Evolutionary conservation across 2,888 invertebrate species (phyloP).

Genomic region (Sminthurides aquaticus): DNA sequence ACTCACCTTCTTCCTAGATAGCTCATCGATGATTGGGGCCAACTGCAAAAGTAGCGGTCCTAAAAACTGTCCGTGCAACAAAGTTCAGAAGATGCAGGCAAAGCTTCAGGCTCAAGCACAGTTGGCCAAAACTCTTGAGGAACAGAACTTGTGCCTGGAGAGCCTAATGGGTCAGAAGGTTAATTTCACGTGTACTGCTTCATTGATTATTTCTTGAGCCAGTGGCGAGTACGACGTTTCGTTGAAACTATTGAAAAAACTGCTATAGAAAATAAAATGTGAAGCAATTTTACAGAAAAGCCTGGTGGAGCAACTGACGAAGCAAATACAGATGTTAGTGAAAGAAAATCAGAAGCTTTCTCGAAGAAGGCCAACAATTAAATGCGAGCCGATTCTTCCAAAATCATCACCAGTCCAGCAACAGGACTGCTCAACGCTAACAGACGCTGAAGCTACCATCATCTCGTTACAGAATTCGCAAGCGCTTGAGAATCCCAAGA

Average conservation of each 20-base stretch:
- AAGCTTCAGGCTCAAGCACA: constrained; percentile 18
- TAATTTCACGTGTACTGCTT: constrained; percentile 2
- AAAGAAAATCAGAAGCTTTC: constrained; percentile 22
- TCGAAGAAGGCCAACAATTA: neutral
- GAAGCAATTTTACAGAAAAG: too few relatives aligned
- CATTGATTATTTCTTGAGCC: too few relatives aligned
- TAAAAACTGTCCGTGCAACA: neutral
- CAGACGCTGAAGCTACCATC: neutral
- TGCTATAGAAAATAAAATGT: too few relatives aligned
- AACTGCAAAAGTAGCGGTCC: neutral
- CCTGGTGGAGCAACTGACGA: constrained; percentile 24
- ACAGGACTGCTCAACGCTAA: neutral
- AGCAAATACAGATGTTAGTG: constrained; percentile 21
- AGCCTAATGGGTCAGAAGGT: constrained; percentile 24
- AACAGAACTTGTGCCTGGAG: constrained; percentile 22
- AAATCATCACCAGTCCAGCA: neutral
- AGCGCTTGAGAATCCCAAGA: neutral
- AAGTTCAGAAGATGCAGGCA: neutral
- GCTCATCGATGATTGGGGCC: neutral
- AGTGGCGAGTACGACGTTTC: too few relatives aligned
- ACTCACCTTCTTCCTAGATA: neutral
- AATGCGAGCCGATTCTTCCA: neutral
- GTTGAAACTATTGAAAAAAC: too few relatives aligned
- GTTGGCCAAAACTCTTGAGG: constrained; percentile 18
- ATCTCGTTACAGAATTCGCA: neutral